Evolutionary conservation across 2,888 invertebrate genomes (phyloP).

Genomic region (Polydrusus tereticollis): DNA sequence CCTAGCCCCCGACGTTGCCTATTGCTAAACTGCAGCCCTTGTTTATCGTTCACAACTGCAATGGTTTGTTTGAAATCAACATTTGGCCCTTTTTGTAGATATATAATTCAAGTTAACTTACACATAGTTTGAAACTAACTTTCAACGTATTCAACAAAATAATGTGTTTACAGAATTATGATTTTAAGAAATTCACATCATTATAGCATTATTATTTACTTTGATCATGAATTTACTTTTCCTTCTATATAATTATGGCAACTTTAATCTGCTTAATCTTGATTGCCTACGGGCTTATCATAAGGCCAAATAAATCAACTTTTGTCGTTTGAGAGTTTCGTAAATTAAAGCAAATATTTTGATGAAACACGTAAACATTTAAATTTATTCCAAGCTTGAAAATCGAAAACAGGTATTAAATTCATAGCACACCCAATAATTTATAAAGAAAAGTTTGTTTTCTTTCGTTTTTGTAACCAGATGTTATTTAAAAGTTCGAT

Average conservation of each 20-base stretch:
- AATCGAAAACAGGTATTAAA: conserved; percentile 37
- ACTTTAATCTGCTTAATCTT: background rate
- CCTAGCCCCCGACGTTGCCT: too few species aligned
- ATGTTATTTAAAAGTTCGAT: too few species aligned
- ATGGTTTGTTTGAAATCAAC: too few species aligned
- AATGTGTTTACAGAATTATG: too few species aligned
- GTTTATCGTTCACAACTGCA: too few species aligned
- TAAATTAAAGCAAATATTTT: conserved; percentile 21
- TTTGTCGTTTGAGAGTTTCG: conserved; percentile 10
- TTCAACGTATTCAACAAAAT: too few species aligned
- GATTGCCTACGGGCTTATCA: background rate
- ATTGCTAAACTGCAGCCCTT: too few species aligned
- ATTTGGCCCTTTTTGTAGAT: too few species aligned
- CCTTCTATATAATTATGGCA: background rate
- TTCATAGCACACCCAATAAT: conserved; percentile 6
- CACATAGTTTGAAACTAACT: too few species aligned
- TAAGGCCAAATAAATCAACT: background rate
- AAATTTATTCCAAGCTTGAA: conserved; percentile 41
- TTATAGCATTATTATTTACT: background rate
- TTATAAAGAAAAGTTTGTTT: background rate
- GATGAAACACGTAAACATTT: conserved; percentile 27
- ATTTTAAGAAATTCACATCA: too few species aligned
- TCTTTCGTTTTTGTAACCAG: too few species aligned
- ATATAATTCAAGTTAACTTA: too few species aligned
- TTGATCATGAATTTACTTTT: background rate